Conservation (phyloP, 2,888 invertebrate species). For the Drepana falcataria region DNA sequence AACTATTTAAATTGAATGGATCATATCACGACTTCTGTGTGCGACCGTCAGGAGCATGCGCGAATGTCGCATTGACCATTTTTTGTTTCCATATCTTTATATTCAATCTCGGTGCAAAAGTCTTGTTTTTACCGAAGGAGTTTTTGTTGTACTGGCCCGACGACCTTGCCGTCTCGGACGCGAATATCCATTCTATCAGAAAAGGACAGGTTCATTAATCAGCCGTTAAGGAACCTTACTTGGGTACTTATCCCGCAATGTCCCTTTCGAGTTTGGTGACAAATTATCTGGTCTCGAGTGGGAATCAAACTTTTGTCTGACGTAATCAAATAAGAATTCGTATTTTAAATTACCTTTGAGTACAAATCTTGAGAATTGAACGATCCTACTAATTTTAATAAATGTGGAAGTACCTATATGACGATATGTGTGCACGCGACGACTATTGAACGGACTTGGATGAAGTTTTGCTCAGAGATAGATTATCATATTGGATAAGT, state of each 20-base stretch:
- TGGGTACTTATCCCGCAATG: not conserved
- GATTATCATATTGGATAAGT: no score
- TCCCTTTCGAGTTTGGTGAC: no score
- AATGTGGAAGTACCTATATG: no score
- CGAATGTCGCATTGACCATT: slow-evolving; percentile 5
- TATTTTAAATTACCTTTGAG: no score
- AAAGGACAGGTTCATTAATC: not conserved
- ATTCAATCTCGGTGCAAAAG: slow-evolving; percentile 16
- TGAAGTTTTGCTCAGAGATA: no score
- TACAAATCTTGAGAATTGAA: no score
- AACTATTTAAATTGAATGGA: not conserved
- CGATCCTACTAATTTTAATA: no score
- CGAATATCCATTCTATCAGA: slow-evolving; percentile 13
- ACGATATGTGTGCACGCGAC: no score
- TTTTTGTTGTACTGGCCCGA: slow-evolving; percentile 18
- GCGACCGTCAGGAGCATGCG: slow-evolving; percentile 2
- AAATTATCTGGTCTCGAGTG: no score
- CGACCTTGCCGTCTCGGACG: slow-evolving; percentile 36
- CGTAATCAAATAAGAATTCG: no score
- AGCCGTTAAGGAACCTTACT: not conserved
- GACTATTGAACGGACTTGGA: no score
- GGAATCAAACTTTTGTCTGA: no score
- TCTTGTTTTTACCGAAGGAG: slow-evolving; percentile 11
- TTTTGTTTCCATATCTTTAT: slow-evolving; percentile 19
- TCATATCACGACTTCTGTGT: not conserved